These are phyloP conservation scores for Scaptomyza reducta DNA, from an alignment of 2,888 invertebrate genomes.

Conservation along the genomic window DNA sequence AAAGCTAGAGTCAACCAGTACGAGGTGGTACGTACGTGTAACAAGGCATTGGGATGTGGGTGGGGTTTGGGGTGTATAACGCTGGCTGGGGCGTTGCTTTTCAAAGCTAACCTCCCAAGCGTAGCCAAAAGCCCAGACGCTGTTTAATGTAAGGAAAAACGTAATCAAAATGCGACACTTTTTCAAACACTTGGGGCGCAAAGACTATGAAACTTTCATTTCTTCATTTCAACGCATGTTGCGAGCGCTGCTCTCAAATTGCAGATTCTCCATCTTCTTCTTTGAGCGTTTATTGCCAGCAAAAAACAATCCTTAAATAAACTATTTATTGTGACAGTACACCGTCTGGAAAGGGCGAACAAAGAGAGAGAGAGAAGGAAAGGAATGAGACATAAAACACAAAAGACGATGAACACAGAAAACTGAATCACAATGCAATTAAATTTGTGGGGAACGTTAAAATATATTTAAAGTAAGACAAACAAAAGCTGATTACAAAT, in stretches of 20 bases:
- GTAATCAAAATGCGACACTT: slow-evolving; percentile 78
- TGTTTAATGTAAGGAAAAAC: slow-evolving; percentile 68
- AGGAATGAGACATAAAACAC: not conserved
- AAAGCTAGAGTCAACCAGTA: slow-evolving; percentile 17
- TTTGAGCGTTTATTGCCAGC: slow-evolving; percentile 44
- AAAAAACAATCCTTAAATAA: slow-evolving; percentile 60
- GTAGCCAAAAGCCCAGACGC: slow-evolving; percentile 48
- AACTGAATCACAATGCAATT: slow-evolving; percentile 43
- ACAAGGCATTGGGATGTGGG: not conserved
- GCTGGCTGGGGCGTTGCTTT: not conserved
- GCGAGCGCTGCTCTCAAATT: slow-evolving; percentile 4
- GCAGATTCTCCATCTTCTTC: not conserved
- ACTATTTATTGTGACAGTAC: slow-evolving; percentile 67
- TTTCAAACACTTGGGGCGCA: slow-evolving; percentile 68
- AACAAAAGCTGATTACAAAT: slow-evolving; percentile 20
- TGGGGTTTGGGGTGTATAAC: not conserved
- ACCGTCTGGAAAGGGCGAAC: not conserved
- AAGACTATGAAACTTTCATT: slow-evolving; percentile 77
- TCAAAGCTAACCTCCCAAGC: slow-evolving; percentile 45
- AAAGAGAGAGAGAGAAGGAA: slow-evolving; percentile 1
- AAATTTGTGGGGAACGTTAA: slow-evolving; percentile 49
- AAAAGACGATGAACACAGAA: not conserved
- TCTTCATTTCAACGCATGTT: slow-evolving; percentile 67
- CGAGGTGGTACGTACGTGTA: not conserved
- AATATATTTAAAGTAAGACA: slow-evolving; percentile 54